Evolutionary conservation across 2,113 vertebrate genomes (phyloP).

Genomic region (Aleadryas rufinucha): DNA sequence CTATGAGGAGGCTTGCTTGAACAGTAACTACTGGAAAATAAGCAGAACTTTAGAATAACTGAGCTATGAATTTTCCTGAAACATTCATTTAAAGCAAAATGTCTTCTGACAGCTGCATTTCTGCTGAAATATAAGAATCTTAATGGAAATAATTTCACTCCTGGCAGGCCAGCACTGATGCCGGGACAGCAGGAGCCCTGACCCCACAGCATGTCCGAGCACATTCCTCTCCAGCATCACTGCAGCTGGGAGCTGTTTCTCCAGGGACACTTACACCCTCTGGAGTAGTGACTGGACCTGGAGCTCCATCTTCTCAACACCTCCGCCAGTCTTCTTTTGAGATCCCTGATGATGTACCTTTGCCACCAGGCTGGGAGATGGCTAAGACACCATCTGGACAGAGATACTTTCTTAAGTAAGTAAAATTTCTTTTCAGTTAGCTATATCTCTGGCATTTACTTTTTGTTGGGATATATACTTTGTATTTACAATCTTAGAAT

Average conservation of each 20-base stretch:
- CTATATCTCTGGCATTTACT: background rate
- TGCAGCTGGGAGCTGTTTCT: constrained; percentile 87
- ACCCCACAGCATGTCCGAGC: constrained; percentile 93
- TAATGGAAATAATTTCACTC: constrained; percentile 29
- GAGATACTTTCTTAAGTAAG: constrained; percentile 99
- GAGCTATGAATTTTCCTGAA: background rate
- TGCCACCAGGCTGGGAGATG: constrained; percentile 98
- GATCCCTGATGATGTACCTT: constrained; percentile 92
- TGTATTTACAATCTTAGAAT: background rate
- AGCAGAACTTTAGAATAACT: background rate
- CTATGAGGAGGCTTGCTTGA: background rate
- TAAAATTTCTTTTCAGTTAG: background rate
- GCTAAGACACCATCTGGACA: constrained; percentile 96
- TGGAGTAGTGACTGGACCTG: constrained; percentile 75
- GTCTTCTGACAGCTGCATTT: background rate
- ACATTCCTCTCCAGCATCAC: constrained; percentile 94
- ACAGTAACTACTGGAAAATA: background rate
- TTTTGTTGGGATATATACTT: background rate
- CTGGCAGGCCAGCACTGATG: constrained; percentile 91
- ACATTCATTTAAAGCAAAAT: background rate
- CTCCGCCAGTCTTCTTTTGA: constrained; percentile 98
- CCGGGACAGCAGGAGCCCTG: constrained; percentile 85
- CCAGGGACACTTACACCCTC: constrained; percentile 78
- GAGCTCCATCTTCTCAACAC: constrained; percentile 82
- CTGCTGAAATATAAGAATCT: background rate